These are phyloP conservation scores for Thalassoma bifasciatum DNA, from an alignment of 2,113 vertebrate species.

Conservation along the genomic window DNA sequence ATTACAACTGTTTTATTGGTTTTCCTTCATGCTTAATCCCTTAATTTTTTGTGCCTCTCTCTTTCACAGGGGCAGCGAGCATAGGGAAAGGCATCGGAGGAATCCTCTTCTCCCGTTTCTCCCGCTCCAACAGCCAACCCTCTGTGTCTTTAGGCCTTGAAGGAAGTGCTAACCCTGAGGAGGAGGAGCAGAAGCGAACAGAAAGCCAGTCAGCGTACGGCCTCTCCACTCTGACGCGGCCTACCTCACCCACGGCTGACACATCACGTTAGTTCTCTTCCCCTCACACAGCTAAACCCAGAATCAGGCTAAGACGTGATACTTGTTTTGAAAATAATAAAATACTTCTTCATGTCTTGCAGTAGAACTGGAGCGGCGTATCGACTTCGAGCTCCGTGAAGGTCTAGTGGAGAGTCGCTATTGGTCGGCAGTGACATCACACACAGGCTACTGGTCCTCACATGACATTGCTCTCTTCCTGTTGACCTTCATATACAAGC, in stretches of 20 bases:
- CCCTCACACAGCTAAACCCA: not conserved
- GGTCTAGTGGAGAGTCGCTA: conserved; percentile 97
- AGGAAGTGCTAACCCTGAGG: conserved; percentile 79
- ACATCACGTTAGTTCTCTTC: conserved; percentile 83
- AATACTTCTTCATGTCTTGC: conserved; percentile 30
- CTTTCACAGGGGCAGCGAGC: conserved; percentile 90
- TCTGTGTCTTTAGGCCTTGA: conserved; percentile 80
- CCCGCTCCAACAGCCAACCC: conserved; percentile 86
- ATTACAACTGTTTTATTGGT: not conserved
- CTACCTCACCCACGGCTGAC: conserved; percentile 86
- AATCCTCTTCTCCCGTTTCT: conserved; percentile 96
- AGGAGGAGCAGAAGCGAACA: conserved; percentile 88
- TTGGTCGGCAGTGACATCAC: conserved; percentile 97
- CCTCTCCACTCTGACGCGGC: conserved; percentile 82
- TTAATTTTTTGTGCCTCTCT: not conserved
- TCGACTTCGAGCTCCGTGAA: conserved; percentile 97
- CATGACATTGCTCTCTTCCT: conserved; percentile 97
- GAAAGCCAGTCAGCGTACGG: conserved; percentile 74
- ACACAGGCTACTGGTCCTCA: conserved; percentile 98
- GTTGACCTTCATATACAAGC: conserved; percentile 94
- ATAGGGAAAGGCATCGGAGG: conserved; percentile 97
- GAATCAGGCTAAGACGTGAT: not conserved
- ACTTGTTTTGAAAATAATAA: not conserved
- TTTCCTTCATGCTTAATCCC: not conserved
- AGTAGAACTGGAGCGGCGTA: conserved; percentile 96